Evolutionary conservation across 2,888 invertebrate species (phyloP).

Genomic region (Orthonychiurus folsomi): DNA sequence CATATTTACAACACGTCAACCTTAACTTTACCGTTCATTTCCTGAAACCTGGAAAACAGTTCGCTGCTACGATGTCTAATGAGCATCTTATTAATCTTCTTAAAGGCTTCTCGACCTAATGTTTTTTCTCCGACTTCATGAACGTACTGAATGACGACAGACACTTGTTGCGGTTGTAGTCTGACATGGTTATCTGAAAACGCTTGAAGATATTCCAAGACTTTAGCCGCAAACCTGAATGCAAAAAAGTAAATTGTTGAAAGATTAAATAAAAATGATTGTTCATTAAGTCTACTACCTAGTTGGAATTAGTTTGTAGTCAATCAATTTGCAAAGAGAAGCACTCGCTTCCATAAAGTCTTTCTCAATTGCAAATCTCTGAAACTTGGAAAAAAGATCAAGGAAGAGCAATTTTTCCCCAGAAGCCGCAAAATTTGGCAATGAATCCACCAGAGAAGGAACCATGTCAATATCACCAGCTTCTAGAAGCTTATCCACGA

Average conservation of each 20-base stretch:
- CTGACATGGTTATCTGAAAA: constrained; percentile 22
- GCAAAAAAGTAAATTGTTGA: constrained; percentile 2
- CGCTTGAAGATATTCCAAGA: constrained; percentile 21
- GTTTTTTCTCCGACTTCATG: constrained; percentile 25
- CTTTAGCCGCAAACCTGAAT: constrained; percentile 35
- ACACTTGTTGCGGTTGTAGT: constrained; percentile 26
- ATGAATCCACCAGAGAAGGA: constrained; percentile 27
- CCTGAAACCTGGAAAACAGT: too few relatives aligned
- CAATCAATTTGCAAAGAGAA: constrained; percentile 30
- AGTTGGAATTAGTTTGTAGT: constrained; percentile 35
- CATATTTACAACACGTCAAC: too few relatives aligned
- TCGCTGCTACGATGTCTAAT: constrained; percentile 29
- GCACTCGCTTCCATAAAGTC: constrained; percentile 24
- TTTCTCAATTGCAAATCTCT: constrained; percentile 25
- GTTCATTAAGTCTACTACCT: constrained; percentile 19
- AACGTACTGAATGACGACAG: constrained; percentile 32
- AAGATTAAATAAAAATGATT: not conserved
- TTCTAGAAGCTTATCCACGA: constrained; percentile 33
- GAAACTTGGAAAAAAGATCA: constrained; percentile 32
- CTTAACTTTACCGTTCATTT: too few relatives aligned
- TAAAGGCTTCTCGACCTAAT: constrained; percentile 20
- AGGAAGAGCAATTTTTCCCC: constrained; percentile 34
- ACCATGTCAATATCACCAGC: constrained; percentile 31
- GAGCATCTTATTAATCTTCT: constrained; percentile 25
- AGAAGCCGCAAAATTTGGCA: constrained; percentile 30